phyloP scores from a whole-genome alignment of 1,140 invertebrate genomes.

The Formica selysi region DNA sequence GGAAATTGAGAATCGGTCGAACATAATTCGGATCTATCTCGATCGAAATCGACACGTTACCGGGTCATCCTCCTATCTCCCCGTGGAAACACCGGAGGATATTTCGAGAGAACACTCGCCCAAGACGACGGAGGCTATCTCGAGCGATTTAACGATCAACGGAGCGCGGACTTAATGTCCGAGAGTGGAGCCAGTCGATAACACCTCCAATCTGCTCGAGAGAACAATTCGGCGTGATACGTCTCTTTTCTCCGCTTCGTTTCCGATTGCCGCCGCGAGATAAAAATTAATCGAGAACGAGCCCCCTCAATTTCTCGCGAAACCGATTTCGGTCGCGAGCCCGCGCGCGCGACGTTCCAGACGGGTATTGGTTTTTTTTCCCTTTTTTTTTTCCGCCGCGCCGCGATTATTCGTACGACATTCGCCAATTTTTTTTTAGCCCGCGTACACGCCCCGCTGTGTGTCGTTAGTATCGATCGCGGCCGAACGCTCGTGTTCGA shows the following conservation, averaged over 20 bases:
- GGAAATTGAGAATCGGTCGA: not conserved
- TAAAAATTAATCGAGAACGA: constrained; percentile 47
- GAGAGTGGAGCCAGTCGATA: constrained; percentile 26
- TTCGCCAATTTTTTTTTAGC: constrained; percentile 41
- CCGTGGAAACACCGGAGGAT: not conserved
- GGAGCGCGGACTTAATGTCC: constrained; percentile 19
- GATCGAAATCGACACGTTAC: not conserved
- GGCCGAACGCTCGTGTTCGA: constrained; percentile 32
- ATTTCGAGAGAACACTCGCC: constrained; percentile 34
- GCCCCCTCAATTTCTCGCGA: constrained; percentile 21
- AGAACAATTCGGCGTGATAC: constrained; percentile 16
- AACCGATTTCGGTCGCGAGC: not conserved
- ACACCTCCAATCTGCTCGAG: constrained; percentile 24
- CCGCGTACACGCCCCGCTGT: not conserved
- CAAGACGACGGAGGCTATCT: constrained; percentile 21
- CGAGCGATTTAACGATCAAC: constrained; percentile 32
- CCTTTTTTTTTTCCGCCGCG: not conserved
- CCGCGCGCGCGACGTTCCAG: not conserved
- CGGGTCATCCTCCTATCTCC: not conserved
- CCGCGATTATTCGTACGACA: constrained; percentile 45
- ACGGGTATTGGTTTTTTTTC: not conserved
- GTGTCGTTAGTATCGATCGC: constrained; percentile 51
- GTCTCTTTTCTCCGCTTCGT: not conserved
- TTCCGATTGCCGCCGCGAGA: constrained; percentile 18
- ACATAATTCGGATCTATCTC: not conserved